Evolutionary conservation across 2,113 vertebrate genomes (phyloP).

Genomic region (Heterotilapia buettikoferi): DNA sequence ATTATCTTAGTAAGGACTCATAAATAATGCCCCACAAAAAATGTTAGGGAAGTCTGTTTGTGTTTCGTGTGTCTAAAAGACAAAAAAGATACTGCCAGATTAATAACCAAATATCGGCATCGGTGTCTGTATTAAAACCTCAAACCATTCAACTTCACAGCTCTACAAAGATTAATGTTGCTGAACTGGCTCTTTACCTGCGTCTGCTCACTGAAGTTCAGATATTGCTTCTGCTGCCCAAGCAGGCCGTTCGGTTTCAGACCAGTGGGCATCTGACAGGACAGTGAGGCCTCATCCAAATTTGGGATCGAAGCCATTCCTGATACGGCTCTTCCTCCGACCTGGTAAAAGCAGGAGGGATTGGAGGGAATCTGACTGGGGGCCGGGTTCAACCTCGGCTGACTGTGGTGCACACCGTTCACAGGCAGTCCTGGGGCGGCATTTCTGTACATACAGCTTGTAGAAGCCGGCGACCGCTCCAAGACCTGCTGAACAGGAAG

Average conservation of each 20-base stretch:
- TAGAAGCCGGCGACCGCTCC: neutral
- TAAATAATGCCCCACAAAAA: neutral
- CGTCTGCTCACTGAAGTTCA: constrained; percentile 45
- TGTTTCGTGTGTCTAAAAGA: neutral
- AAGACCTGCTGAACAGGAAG: constrained; percentile 8
- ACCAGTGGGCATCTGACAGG: neutral
- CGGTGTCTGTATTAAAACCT: neutral
- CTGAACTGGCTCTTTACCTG: constrained; percentile 47
- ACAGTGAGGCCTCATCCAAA: neutral
- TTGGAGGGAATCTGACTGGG: constrained; percentile 13
- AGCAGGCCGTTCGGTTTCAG: neutral
- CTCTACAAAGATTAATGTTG: neutral
- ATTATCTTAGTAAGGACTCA: neutral
- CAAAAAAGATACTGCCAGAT: neutral
- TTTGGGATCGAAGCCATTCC: constrained; percentile 1
- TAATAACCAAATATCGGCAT: neutral
- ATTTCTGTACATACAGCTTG: constrained; percentile 35
- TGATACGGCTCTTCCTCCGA: fast-evolving
- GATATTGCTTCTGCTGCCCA: constrained; percentile 16
- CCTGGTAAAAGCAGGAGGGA: constrained; percentile 35
- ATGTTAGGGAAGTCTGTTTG: neutral
- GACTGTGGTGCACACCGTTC: neutral
- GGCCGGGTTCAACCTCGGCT: neutral
- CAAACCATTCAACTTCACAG: neutral
- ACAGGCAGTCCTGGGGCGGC: neutral